Evolutionary conservation across 2,113 vertebrate species (phyloP).

Genomic region (Caracal caracal): DNA sequence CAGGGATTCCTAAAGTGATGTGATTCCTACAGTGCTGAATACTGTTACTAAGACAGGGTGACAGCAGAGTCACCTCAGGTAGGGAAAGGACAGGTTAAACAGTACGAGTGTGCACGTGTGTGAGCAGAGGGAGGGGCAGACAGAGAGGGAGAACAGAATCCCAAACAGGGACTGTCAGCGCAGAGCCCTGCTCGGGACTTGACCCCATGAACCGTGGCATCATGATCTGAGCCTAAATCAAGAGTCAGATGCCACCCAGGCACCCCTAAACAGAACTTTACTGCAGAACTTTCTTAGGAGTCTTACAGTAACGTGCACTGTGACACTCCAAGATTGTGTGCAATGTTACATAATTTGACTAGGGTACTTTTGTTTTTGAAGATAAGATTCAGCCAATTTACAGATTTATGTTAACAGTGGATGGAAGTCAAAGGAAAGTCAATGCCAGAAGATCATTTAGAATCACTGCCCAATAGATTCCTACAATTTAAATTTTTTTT

Average conservation of each 20-base stretch:
- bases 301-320: neutral
- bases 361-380: neutral
- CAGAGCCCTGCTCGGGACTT: too few relatives aligned
- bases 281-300: neutral
- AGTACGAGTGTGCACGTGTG: too few relatives aligned
- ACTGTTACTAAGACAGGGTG: neutral
- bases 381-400: neutral
- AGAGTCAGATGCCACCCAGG: too few relatives aligned
- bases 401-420: neutral
- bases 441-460: neutral
- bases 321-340: neutral
- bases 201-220: too few relatives aligned
- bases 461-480: neutral
- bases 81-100: neutral
- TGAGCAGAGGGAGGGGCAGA: too few relatives aligned
- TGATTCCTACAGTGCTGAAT: too few relatives aligned
- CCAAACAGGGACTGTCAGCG: too few relatives aligned
- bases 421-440: neutral
- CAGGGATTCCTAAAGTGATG: neutral
- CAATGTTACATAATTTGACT: neutral
- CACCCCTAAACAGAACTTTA: neutral
- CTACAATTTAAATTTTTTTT: neutral
- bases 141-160: too few relatives aligned
- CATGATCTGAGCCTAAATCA: too few relatives aligned
- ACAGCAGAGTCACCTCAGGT: neutral